These are phyloP conservation scores for Chouioia cunea DNA, from an alignment of 2,888 invertebrate genomes.

Conservation along the genomic window DNA sequence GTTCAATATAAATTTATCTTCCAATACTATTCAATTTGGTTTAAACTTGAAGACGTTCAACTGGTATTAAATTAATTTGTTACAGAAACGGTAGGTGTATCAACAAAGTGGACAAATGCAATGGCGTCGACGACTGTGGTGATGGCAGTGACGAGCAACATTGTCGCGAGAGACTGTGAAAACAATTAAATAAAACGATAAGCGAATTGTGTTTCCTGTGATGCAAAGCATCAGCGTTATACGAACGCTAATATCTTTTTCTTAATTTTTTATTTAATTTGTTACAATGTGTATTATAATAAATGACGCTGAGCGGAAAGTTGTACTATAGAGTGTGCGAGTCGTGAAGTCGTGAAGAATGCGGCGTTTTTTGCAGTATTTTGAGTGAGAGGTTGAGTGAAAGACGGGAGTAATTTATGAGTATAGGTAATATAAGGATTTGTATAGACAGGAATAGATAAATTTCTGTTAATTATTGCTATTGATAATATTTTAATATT, in stretches of 20 bases:
- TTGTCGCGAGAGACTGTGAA: slow-evolving; percentile 58
- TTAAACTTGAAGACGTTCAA: too few relatives aligned
- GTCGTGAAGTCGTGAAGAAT: slow-evolving; percentile 2
- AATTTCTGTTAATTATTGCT: slow-evolving; percentile 31
- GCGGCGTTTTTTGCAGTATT: slow-evolving; percentile 46
- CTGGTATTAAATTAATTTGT: slow-evolving; percentile 18
- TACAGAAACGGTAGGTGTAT: slow-evolving; percentile 77
- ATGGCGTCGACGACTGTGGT: slow-evolving; percentile 76
- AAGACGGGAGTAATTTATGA: slow-evolving; percentile 51
- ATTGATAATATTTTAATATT: slow-evolving; percentile 9
- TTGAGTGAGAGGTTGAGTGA: slow-evolving; percentile 26
- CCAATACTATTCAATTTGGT: too few relatives aligned
- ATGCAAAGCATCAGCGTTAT: slow-evolving; percentile 2
- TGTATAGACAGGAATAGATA: slow-evolving; percentile 37
- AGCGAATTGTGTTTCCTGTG: not conserved
- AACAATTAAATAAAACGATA: not conserved
- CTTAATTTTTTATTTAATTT: slow-evolving; percentile 35
- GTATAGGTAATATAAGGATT: slow-evolving; percentile 35
- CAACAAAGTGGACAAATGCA: slow-evolving; percentile 73
- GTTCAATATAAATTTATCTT: too few relatives aligned
- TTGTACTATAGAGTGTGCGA: slow-evolving; percentile 29
- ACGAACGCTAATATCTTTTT: not conserved
- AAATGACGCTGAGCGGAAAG: slow-evolving; percentile 41
- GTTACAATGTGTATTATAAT: slow-evolving; percentile 14
- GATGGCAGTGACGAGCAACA: slow-evolving; percentile 78